Base-by-base conservation (phyloP, 2,113 vertebrate species). In the Alces alces region DNA sequence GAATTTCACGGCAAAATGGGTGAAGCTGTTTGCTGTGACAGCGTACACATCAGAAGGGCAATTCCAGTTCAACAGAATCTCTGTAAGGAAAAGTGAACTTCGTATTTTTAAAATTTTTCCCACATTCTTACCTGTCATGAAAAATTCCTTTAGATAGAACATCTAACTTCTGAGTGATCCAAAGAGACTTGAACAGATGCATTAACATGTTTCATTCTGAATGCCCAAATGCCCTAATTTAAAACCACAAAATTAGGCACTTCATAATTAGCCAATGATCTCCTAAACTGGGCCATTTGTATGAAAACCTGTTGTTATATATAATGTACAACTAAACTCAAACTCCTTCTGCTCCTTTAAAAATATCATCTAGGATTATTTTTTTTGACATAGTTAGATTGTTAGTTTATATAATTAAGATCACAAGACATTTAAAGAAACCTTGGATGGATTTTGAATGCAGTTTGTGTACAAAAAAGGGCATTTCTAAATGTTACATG, bases 161-260 rank as follows among this genome's bases (percentile, higher is more conserved):
- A 55, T 91, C 82, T 97, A 58, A 8, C 64, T 97, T 98, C 93
- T 91, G 89, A 97, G 91, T 64, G 76, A 92, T 97, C 91, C 85
- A 57, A 96, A 93, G 90, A 84, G 95, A 98, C 87, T 96, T n/a
- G 70, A 96, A 92, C 86, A 97, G 98, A 96, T 89, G 73, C 54
- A 66, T 97, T 97, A 89, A 86, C 89, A 1, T 95, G 73, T 95
- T 98, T 98, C 47, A 90, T 97, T 95, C 30, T 17, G 19, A 96
- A 96, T 96, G 84, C 76, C 76, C 70, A 97, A 97, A 95, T 55
- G 47, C 95, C 70, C 85, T 97, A 93, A 97, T 98, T 97, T 97
- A 96, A 96, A 97, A 93, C 92, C 93, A 89, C 89, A 96, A 78
- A 95, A 93, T 87, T 64, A 97, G 93, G 27, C 73, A 93, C 76